Evolutionary conservation across 1,140 invertebrate species (phyloP).

Genomic region (Tyrophagus putrescentiae): DNA sequence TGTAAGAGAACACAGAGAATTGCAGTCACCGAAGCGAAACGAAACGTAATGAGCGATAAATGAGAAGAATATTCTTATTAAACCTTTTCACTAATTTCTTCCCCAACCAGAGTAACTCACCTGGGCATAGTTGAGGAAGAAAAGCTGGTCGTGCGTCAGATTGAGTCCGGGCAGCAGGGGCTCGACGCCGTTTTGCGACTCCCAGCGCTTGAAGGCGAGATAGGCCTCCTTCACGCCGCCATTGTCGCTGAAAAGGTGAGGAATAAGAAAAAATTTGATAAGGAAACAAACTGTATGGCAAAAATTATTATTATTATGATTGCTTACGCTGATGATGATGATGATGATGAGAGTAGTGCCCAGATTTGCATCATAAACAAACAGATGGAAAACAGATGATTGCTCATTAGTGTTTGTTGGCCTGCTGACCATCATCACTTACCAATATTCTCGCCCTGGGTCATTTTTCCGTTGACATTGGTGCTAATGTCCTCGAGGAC

Average conservation of each 20-base stretch:
- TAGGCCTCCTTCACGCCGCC: slow-evolving; percentile 59
- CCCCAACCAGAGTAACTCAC: too few species aligned
- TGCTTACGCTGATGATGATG: too few species aligned
- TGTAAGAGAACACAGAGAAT: too few species aligned
- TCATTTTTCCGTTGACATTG: slow-evolving; percentile 40
- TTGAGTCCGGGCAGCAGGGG: slow-evolving; percentile 28
- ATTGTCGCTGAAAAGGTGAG: slow-evolving; percentile 46
- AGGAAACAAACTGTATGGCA: slow-evolving; percentile 2
- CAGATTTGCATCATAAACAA: neutral
- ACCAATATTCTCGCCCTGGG: slow-evolving; percentile 25
- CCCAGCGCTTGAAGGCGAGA: slow-evolving; percentile 31
- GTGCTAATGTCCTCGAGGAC: slow-evolving; percentile 42
- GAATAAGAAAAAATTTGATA: neutral
- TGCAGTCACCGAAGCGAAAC: too few species aligned
- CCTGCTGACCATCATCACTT: too few species aligned
- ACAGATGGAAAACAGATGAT: neutral
- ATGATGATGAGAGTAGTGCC: too few species aligned
- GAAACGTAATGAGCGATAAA: too few species aligned
- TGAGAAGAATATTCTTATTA: too few species aligned
- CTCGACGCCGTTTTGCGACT: slow-evolving; percentile 25
- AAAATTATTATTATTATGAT: neutral
- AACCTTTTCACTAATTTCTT: too few species aligned
- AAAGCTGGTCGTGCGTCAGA: slow-evolving; percentile 54
- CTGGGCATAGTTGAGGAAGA: slow-evolving; percentile 67
- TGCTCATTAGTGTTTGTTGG: neutral